Conservation (phyloP, 2,797 vertebrate species). For the Corythornis leucogaster region DNA sequence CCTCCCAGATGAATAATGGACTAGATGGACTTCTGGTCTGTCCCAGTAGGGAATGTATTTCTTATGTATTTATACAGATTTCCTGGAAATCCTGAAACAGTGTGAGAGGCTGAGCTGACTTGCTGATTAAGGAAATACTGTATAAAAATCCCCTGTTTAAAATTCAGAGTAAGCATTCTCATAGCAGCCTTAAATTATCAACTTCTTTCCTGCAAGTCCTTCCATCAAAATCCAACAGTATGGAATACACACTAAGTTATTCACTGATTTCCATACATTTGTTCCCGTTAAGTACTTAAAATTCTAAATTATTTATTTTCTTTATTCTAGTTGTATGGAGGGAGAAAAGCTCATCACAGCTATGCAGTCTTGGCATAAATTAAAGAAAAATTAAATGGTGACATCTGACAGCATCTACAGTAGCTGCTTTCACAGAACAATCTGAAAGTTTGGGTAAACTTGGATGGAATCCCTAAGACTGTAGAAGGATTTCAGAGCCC, state of each 20-base stretch:
- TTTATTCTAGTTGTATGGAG: background rate
- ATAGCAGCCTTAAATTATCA: background rate
- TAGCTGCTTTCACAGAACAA: background rate
- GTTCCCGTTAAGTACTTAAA: background rate
- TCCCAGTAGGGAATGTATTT: background rate
- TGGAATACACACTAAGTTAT: background rate
- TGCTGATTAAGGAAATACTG: background rate
- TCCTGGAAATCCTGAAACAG: background rate
- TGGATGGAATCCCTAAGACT: background rate
- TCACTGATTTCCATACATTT: background rate
- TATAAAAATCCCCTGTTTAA: background rate
- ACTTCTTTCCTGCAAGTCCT: background rate
- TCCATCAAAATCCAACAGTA: background rate
- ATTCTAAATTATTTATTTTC: background rate
- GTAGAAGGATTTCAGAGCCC: background rate
- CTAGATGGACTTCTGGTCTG: background rate
- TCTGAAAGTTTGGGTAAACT: background rate
- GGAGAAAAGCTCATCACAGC: background rate
- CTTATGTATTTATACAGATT: background rate
- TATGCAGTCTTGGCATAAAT: background rate
- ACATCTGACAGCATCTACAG: background rate
- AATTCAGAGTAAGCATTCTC: background rate
- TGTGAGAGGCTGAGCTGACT: background rate
- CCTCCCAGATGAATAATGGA: background rate
- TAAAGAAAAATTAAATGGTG: background rate